Base-by-base conservation (phyloP, 2,888 invertebrate genomes). In the Nomada fucata region DNA sequence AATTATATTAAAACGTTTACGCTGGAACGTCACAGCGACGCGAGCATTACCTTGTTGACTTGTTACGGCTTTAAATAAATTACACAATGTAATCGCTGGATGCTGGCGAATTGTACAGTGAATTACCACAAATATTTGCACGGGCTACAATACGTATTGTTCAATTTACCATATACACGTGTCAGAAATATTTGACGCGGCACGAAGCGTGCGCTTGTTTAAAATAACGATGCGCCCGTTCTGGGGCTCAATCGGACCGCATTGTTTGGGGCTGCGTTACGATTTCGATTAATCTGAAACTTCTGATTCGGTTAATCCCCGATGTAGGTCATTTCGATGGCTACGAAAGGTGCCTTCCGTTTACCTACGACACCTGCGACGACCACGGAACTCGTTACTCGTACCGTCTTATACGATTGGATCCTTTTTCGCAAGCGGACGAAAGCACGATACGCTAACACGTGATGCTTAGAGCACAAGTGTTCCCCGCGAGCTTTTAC, bases 401-500 rank as follows among this genome's bases (percentile, higher is more conserved):
- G n/a, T 18, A 52, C 57, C 36, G 42, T 26, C 15, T 59, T 11
- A 13, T 18, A 15, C 2, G 18, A n/a, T 10, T 47, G 36, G 5
- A 10, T 55, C 10, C 36, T 52, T 47, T 23, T 47, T 29, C n/a
- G 15, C 23, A 1, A 13, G 20, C 26, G 36, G 23, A 71, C 47
- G 23, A 60, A 72, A 44, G 36, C 50, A 9, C 11, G 23, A 20
- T n/a, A 42, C n/a, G 18, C 29, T 15, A 11, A 11, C 36, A 47
- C 36, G 20, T 13, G 36, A 67, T 23, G 20, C 50, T 26, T 29
- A 7, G 11, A 20, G 20, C 50, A 20, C 80, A 57, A 61, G 72
- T 73, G 80, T 57, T 55, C 20, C 73, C 15, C 29, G 36, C 23
- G 61, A 52, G 55, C 61, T 52, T 80, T 73, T 80, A 80, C 26